Base-by-base conservation (phyloP, 2,113 vertebrate species). In the Diadophis punctatus region DNA sequence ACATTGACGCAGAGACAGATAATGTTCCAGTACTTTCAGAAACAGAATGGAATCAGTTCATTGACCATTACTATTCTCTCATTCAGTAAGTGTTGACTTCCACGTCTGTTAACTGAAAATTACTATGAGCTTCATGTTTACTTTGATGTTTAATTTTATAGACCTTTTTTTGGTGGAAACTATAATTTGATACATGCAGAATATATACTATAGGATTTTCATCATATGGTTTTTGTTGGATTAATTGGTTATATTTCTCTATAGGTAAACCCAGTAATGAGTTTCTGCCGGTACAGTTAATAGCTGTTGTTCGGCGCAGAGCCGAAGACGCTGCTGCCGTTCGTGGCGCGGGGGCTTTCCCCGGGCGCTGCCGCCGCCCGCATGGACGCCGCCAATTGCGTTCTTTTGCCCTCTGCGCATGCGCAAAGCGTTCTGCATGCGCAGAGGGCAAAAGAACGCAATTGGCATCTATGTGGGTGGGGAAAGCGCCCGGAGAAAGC, bases 21-120 rank as follows among this genome's bases (percentile, higher is more conserved):
- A 1, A 55, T 8, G 0, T 48, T 7, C 3, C 46, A 43, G 55
- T 10, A n/a, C 94, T 97, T 55, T 94, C 94, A 0, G 96, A 97
- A 85, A 91, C 55, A 0, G 93, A 97, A 87, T 97, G 97, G 97
- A 80, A 39, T 1, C 92, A 95, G 5, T 94, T 97, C 80, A 95
- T 84, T 9, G 84, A 93, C 90, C 95, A 96, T 53, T 96, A 97
- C 92, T 97, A 96, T 91, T 39, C 87, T 4, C 95, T 96, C 20
- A 10, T 95, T 16, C 96, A 94, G 96, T 97, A 94, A 96, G 96
- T 86, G 34, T 94, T 92, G 55, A 85, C 30, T 92, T 68, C 51
- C 8, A 92, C 63, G 1, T 92, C 52, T 20, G 56, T 48, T 91
- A 25, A 48, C 30, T 85, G 22, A 87, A 90, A 43, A 49, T 25